phyloP scores from a whole-genome alignment of 2,888 invertebrate genomes.

The Rhagonycha fulva region DNA sequence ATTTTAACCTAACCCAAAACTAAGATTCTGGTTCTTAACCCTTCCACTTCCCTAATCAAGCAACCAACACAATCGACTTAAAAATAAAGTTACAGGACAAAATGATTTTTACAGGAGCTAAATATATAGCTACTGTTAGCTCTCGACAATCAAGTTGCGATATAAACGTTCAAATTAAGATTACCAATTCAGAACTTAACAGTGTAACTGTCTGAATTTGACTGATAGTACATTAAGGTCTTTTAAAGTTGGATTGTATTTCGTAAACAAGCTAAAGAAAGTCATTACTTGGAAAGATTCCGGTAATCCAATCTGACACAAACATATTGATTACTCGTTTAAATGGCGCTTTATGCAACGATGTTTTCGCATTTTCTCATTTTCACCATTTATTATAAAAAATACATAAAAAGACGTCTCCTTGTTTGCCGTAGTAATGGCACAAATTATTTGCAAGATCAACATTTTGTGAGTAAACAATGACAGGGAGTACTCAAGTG shows the following conservation, averaged over 20 bases:
- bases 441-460: background rate
- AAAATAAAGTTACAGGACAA: background rate
- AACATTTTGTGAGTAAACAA: constrained; percentile 1
- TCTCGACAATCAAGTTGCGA: background rate
- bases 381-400: background rate
- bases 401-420: background rate
- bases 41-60: background rate
- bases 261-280: constrained; percentile 21
- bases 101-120: background rate
- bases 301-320: constrained; percentile 23
- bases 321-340: constrained; percentile 23
- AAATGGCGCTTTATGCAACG: background rate
- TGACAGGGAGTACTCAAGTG: background rate
- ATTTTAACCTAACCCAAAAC: background rate
- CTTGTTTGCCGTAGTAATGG: background rate
- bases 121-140: background rate
- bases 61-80: background rate
- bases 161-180: constrained; percentile 1
- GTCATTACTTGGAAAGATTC: constrained; percentile 13
- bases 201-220: constrained; percentile 11
- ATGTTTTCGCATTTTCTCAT: background rate
- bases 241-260: constrained; percentile 23
- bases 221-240: constrained; percentile 25
- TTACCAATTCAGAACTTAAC: constrained; percentile 11
- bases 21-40: background rate